Conservation (phyloP, 2,797 vertebrate genomes). For the Semotilus atromaculatus region DNA sequence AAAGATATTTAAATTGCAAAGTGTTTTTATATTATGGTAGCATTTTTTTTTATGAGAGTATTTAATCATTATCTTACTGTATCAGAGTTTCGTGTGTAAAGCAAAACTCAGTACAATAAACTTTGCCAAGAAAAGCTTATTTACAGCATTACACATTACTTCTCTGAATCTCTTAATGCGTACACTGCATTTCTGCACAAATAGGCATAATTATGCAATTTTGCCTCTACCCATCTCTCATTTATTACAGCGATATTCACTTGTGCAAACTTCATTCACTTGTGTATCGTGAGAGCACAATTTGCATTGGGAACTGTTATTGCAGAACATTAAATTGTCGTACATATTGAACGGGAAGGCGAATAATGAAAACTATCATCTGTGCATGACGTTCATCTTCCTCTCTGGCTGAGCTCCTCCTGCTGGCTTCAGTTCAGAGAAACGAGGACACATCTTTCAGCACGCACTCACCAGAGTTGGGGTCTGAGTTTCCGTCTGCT, state of each 20-base stretch:
- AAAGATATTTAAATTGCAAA: background rate
- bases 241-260: slow-evolving; percentile 10
- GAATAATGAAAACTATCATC: slow-evolving; percentile 5
- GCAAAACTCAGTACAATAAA: background rate
- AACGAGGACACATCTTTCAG: background rate
- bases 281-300: background rate
- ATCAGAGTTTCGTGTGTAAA: background rate
- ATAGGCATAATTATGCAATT: slow-evolving; percentile 2
- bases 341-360: slow-evolving; percentile 1
- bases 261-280: slow-evolving; percentile 1
- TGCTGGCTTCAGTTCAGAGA: background rate
- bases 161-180: background rate
- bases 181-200: background rate
- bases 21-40: background rate
- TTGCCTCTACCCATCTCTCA: slow-evolving; percentile 6
- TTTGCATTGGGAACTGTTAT: background rate
- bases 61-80: too few species aligned
- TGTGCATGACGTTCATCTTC: background rate
- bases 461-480: slow-evolving; percentile 94
- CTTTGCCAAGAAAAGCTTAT: background rate
- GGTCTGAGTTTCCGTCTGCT: slow-evolving; percentile 98
- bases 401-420: background rate
- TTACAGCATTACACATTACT: background rate
- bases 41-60: too few species aligned
- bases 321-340: background rate